Evolutionary conservation across 2,113 vertebrate species (phyloP).

Genomic region (Larimichthys crocea): DNA sequence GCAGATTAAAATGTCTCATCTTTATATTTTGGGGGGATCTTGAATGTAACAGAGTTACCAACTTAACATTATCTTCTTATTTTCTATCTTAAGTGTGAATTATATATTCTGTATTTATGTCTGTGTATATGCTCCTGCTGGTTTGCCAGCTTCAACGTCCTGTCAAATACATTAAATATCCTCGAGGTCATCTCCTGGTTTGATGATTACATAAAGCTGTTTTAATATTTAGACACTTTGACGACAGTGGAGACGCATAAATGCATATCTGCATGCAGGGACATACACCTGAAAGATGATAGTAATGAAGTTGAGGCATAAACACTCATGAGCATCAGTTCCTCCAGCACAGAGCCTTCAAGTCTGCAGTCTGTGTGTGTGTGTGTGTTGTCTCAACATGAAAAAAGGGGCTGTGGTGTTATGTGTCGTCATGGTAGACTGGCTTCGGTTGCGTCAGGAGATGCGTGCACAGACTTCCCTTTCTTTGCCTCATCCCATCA

Average conservation of each 20-base stretch:
- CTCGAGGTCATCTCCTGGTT: neutral
- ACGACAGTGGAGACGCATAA: neutral
- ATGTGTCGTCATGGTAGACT: slow-evolving; percentile 27
- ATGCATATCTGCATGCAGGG: neutral
- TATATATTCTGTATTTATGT: neutral
- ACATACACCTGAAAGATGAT: slow-evolving; percentile 9
- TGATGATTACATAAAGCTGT: neutral
- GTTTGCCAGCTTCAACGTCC: neutral
- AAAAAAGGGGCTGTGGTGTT: slow-evolving; percentile 34
- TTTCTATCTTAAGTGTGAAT: neutral
- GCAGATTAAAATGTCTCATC: neutral
- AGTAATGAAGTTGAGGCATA: slow-evolving; percentile 35
- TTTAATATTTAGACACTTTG: neutral
- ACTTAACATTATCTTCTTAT: neutral
- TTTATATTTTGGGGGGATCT: neutral
- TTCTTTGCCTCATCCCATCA: slow-evolving; percentile 20
- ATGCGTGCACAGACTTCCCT: neutral
- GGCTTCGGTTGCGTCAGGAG: neutral
- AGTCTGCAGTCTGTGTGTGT: slow-evolving; percentile 34
- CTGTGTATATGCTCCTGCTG: neutral
- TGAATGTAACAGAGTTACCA: too few species aligned
- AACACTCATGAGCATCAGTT: slow-evolving; percentile 43
- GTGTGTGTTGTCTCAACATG: slow-evolving; percentile 51
- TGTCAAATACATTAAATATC: neutral
- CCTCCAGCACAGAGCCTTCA: slow-evolving; percentile 3